Percentiles rank a stretch among this genome's conserved stretches.
Evolutionary conservation across 2,113 vertebrate genomes (phyloP).

Genomic region (Oncorhynchus kisutch): DNA sequence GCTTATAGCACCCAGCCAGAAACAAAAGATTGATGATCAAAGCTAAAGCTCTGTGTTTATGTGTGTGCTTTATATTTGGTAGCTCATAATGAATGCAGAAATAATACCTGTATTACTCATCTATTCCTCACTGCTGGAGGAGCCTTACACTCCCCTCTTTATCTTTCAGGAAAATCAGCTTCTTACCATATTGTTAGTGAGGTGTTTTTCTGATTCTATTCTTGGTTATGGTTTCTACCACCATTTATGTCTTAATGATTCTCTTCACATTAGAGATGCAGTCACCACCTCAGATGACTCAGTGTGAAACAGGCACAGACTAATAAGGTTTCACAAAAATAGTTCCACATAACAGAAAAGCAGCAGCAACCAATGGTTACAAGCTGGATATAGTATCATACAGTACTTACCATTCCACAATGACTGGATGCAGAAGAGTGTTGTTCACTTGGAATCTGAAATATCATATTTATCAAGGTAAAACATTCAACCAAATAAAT

Average conservation of each 20-base stretch:
- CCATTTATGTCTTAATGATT: not conserved
- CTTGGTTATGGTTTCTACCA: conserved; percentile 1
- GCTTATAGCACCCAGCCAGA: not conserved
- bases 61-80: not conserved
- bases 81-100: no score
- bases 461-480: not conserved
- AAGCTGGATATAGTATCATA: not conserved
- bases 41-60: not conserved
- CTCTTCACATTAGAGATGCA: not conserved
- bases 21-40: not conserved
- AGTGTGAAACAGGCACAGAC: conserved; percentile 4
- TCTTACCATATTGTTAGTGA: not conserved
- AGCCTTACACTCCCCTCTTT: not conserved
- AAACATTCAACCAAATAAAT: not conserved
- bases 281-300: conserved; percentile 12
- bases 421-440: conserved; percentile 84
- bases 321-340: conserved; percentile 14
- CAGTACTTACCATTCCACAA: conserved; percentile 89
- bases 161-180: not conserved
- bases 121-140: not conserved
- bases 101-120: no score
- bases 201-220: conserved; percentile 5
- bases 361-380: conserved; percentile 26
- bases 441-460: conserved; percentile 88
- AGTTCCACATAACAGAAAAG: conserved; percentile 14